phyloP scores from a whole-genome alignment of 92 coral and sea anemone genomes.

The Pocillopora meandrina region DNA sequence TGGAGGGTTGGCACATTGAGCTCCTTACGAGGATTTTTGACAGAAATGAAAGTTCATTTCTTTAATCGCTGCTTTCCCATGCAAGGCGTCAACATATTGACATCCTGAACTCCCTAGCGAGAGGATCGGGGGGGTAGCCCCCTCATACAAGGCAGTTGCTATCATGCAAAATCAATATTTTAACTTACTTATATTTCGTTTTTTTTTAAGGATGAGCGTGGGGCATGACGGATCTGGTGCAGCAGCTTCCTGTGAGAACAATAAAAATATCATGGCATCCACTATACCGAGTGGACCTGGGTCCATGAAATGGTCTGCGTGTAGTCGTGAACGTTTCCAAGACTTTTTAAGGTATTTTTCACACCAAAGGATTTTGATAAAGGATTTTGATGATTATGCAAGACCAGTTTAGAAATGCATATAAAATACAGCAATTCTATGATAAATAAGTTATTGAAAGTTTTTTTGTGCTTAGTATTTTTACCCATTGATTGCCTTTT shows the following conservation, averaged over 20 bases:
- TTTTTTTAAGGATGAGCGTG: constrained; percentile 44
- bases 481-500: too few species aligned
- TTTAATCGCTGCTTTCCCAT: too few species aligned
- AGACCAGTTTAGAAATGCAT: too few species aligned
- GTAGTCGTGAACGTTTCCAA: constrained; percentile 58
- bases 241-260: constrained; percentile 37
- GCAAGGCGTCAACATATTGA: too few species aligned
- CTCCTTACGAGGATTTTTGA: too few species aligned
- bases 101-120: neutral
- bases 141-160: neutral
- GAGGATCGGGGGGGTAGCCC: neutral
- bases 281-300: constrained; percentile 47
- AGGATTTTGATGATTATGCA: too few species aligned
- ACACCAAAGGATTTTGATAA: neutral
- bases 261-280: constrained; percentile 57
- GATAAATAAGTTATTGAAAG: too few species aligned
- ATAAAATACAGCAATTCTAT: too few species aligned
- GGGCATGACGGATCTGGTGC: constrained; percentile 47
- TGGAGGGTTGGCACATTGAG: too few species aligned
- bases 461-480: too few species aligned
- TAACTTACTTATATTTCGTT: neutral
- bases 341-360: constrained; percentile 53
- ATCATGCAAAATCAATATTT: neutral
- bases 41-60: too few species aligned
- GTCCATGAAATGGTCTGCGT: constrained; percentile 65